These are phyloP conservation scores for Amphipoea oculea DNA, from an alignment of 2,888 invertebrate genomes.

Conservation along the genomic window DNA sequence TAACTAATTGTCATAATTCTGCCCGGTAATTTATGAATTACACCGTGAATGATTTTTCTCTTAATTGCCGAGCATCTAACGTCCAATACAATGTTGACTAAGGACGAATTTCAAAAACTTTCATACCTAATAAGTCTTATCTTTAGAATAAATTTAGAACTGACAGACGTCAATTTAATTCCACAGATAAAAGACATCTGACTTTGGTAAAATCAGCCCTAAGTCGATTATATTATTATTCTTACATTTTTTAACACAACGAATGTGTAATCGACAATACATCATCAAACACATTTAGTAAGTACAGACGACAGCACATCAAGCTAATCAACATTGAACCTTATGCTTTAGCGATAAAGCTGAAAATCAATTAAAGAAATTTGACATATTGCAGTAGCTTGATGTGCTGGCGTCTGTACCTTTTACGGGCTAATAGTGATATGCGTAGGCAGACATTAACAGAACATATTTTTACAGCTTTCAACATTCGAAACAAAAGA, in stretches of 20 bases:
- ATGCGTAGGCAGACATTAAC: constrained; percentile 37
- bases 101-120: not conserved
- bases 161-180: not conserved
- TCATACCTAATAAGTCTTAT: no score
- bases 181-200: not conserved
- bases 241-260: not conserved
- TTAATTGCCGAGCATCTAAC: no score
- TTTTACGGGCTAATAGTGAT: not conserved
- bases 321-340: no score
- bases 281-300: not conserved
- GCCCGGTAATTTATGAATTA: not conserved
- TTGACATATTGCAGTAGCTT: no score
- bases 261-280: no score
- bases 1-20: not conserved
- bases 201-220: not conserved
- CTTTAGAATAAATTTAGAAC: not conserved
- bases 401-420: no score
- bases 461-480: constrained; percentile 39
- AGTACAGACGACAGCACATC: not conserved
- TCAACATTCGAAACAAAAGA: constrained; percentile 61
- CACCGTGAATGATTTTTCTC: not conserved
- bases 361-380: no score
- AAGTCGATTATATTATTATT: not conserved
- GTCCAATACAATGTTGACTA: not conserved
- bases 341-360: no score